phyloP scores from a whole-genome alignment of 2,888 invertebrate genomes.

The Drosophila meridiana region DNA sequence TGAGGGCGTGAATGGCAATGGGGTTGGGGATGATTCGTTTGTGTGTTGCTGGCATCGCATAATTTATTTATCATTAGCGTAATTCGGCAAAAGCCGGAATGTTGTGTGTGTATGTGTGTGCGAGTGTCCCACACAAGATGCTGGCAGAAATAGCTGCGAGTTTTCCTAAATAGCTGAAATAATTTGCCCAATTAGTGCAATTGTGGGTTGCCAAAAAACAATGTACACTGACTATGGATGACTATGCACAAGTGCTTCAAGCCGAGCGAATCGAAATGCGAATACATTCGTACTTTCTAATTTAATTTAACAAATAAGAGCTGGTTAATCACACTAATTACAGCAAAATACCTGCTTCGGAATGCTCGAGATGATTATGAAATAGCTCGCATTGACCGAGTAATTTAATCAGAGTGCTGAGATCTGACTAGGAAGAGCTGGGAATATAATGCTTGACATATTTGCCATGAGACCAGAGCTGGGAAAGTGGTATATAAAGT shows the following conservation, averaged over 20 bases:
- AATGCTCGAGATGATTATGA: neutral
- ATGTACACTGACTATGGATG: neutral
- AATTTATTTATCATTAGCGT: slow-evolving; percentile 80
- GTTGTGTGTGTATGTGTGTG: slow-evolving; percentile 14
- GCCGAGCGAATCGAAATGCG: neutral
- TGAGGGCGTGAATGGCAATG: neutral
- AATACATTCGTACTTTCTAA: neutral
- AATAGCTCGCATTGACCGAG: neutral
- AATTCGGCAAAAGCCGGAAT: slow-evolving; percentile 68
- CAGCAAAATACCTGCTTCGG: neutral
- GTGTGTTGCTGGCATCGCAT: slow-evolving; percentile 69
- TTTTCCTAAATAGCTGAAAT: slow-evolving; percentile 73
- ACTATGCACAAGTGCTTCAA: slow-evolving; percentile 3
- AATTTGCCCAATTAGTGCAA: slow-evolving; percentile 70
- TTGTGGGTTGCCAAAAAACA: slow-evolving; percentile 19
- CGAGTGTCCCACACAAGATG: slow-evolving; percentile 31
- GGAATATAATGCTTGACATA: neutral
- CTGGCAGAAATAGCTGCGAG: slow-evolving; percentile 37
- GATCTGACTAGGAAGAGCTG: too few relatives aligned
- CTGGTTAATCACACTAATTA: slow-evolving; percentile 1
- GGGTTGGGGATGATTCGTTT: slow-evolving; percentile 41
- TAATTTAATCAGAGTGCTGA: neutral
- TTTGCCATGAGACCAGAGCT: neutral
- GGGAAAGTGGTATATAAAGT: neutral
- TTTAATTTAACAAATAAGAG: neutral